phyloP scores from a whole-genome alignment of 2,113 vertebrate genomes.

The Colius striatus region DNA sequence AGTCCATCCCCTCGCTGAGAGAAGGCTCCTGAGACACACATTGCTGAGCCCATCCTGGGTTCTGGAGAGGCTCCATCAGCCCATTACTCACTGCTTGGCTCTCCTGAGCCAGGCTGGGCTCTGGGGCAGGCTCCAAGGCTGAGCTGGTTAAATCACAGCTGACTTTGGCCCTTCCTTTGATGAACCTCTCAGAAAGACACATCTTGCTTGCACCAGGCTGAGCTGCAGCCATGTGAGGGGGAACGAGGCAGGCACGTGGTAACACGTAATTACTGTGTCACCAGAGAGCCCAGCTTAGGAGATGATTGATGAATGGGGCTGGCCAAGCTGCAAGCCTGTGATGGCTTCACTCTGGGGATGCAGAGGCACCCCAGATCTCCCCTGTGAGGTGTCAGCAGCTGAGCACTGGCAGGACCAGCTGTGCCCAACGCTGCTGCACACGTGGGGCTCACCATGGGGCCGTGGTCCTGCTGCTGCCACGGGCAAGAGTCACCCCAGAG shows the following conservation, averaged over 20 bases:
- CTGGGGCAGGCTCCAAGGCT: not conserved
- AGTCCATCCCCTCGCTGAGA: not conserved
- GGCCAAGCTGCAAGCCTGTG: not conserved
- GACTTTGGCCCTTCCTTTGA: not conserved
- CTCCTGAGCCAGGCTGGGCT: not conserved
- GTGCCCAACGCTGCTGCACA: rapidly evolving
- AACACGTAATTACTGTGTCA: not conserved
- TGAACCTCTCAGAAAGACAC: not conserved
- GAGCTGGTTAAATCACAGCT: not conserved
- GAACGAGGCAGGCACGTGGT: not conserved
- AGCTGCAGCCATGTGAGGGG: not conserved
- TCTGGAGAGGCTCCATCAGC: not conserved
- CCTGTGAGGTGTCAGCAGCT: rapidly evolving
- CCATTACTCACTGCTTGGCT: not conserved
- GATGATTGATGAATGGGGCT: not conserved
- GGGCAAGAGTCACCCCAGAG: rapidly evolving
- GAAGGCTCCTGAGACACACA: not conserved
- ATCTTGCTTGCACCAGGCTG: not conserved
- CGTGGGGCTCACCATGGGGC: not conserved
- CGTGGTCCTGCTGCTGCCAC: rapidly evolving
- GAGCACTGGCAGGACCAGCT: rapidly evolving
- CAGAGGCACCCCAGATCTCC: not conserved
- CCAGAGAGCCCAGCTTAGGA: not conserved
- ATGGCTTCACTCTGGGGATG: not conserved
- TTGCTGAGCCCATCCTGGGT: not conserved